phyloP scores from a whole-genome alignment of 2,113 vertebrate species.

The Carettochelys insculpta region DNA sequence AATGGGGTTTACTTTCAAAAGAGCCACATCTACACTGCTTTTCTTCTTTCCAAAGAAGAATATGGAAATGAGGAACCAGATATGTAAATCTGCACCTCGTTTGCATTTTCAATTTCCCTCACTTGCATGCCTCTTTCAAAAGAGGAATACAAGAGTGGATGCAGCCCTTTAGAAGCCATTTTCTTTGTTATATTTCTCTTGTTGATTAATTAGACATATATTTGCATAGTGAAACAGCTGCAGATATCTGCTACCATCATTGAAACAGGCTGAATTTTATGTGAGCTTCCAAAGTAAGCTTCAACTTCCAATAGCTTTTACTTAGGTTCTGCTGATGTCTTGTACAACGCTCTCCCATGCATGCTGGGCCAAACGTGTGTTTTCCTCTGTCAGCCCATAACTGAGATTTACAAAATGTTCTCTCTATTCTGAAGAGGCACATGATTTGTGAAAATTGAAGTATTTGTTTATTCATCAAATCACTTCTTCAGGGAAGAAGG shows the following conservation, averaged over 20 bases:
- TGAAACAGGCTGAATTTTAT: accelerated
- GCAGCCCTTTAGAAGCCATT: neutral
- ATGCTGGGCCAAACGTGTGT: neutral
- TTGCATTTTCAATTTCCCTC: too few species aligned
- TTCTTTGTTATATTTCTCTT: neutral
- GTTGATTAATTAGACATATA: neutral
- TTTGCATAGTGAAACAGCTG: neutral
- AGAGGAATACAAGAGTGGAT: too few species aligned
- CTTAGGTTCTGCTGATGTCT: neutral
- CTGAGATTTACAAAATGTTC: neutral
- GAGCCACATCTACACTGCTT: too few species aligned
- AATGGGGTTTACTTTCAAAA: too few species aligned
- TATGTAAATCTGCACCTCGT: too few species aligned
- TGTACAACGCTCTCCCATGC: too few species aligned
- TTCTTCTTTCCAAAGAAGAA: too few species aligned
- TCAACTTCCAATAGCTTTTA: neutral
- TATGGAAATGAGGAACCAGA: too few species aligned
- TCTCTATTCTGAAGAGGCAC: neutral
- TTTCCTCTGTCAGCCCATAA: neutral
- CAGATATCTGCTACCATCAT: neutral
- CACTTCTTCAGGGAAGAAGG: neutral
- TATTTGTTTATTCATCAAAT: too few species aligned
- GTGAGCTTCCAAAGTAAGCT: neutral
- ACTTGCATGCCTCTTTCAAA: too few species aligned
- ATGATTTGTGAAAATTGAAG: neutral